Base-by-base conservation (phyloP, 2,888 invertebrate genomes). In the Pachydiplax longipennis region DNA sequence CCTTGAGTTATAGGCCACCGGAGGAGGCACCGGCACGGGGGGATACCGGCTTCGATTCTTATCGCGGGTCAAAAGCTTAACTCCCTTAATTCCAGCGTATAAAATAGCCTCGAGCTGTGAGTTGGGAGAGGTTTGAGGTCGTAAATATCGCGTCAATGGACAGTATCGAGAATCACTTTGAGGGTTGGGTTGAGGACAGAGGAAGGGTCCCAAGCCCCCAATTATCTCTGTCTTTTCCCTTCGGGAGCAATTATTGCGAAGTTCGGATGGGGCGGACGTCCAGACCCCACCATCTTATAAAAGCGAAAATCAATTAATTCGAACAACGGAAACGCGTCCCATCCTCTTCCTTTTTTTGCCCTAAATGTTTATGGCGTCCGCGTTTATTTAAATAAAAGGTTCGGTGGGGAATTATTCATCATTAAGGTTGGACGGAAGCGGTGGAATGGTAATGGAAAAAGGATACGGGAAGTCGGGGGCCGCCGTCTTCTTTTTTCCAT, bases 111-210 rank as follows among this genome's bases (percentile, higher is more conserved):
- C 80, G 61, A 31, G 87, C 22, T 53, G 61, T 22, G 87, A 35
- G 87, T 18, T 31, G 31, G 61, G 22, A 18, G 61, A 18, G 61
- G 35, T 0, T n/a, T 58, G 2, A 31, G 83, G 8, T n/a, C 61
- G 37, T 87, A 61, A 87, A 87, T 87, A 87, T 35, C 40, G 40
- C 40, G 22, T 40, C 37, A 58, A 35, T 10, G 53, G 83, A n/a
- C 87, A 53, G 35, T 87, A 87, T 87, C 87, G 61, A n/a, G 37
- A 87, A 87, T 87, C 87, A 87, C 87, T 87, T 87, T 65, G 87
- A 37, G 81, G 10, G 40, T 73, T 25, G 13, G 73, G 81, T 73
- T 22, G 81, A 37, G 61, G 31, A 35, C 58, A 31, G 25, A 37
- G 37, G 61, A 12, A 2, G 37, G 87, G 37, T 65, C 31, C 61